Conservation (phyloP, 2,888 invertebrate genomes). For the Trachelus iudaicus region DNA sequence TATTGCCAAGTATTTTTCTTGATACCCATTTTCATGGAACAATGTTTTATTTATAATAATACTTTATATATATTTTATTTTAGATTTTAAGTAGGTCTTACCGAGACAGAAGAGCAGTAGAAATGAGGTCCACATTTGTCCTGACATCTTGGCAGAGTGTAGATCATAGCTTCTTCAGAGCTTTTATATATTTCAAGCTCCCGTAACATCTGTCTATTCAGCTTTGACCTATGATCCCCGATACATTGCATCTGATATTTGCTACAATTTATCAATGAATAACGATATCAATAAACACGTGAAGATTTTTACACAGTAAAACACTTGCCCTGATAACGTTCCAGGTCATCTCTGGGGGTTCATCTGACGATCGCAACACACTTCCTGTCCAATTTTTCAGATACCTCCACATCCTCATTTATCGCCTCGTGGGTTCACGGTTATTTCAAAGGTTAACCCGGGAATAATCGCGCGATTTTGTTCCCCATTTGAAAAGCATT, state of each 20-base stretch:
- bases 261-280: background rate
- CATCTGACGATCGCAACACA: background rate
- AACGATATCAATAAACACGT: background rate
- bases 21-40: background rate
- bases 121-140: conserved; percentile 24
- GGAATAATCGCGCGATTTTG: too few relatives aligned
- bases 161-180: conserved; percentile 7
- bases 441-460: background rate
- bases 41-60: background rate
- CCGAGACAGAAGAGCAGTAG: conserved; percentile 27
- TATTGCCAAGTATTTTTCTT: conserved; percentile 31
- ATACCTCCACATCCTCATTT: background rate
- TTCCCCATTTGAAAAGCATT: too few relatives aligned
- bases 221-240: background rate
- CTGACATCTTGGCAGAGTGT: conserved; percentile 15
- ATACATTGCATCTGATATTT: background rate
- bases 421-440: background rate
- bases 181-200: conserved; percentile 21
- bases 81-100: conserved; percentile 10
- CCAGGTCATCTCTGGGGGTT: background rate
- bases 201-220: background rate
- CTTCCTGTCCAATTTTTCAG: background rate
- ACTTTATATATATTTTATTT: background rate
- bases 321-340: background rate
- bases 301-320: background rate